Evolutionary conservation across 2,113 vertebrate genomes (phyloP), one percentile per base, ranked within the genome.

Genomic region (Hemiprocne comata): DNA sequence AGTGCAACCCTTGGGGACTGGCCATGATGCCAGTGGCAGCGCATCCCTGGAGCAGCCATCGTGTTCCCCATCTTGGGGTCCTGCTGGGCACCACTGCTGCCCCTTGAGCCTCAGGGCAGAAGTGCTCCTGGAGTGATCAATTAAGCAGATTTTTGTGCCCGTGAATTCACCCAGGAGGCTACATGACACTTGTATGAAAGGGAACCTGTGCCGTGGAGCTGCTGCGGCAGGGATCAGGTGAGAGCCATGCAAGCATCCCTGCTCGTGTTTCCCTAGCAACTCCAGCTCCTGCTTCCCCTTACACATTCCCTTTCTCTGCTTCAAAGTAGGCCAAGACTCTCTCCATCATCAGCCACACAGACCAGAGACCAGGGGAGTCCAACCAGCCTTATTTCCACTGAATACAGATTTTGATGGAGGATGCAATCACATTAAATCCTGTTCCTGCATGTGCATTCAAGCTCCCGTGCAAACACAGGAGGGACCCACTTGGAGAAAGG

Each of bases 201-300:
- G 29, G 51, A 87, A 91, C 50, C 71, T 76, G 85, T 0, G 0
- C 53, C 0, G 0, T 0, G 6, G 77, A 82, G 67, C 77, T 66
- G 78, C 66, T 54, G 74, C 50, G 1, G 78, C 81, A 51, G 62
- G 91, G 87, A 96, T 95, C 85, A 96, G 95, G 89, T 95, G 87
- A 94, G 93, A 93, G 91, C 91, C 89, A 19, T 53, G 91, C 19
- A 0, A 93, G 81, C 89, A 91, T 93, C 87, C 82, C 82, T 2
- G 57, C 81, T 95, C 18, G 9, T 87, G 95, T 96, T 96, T 97
- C 95, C 96, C 83, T 96, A 62, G 96, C 95, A 96, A 97, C 95
- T 96, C 88, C 91, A 94, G 91, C 71, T 95, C 71, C 89, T 80
- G 94, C 94, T 85, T 95, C 53, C 76, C 84, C 44, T 62, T 38